Base-by-base conservation (phyloP, 2,797 vertebrate genomes). In the Chiroxiphia lanceolata region DNA sequence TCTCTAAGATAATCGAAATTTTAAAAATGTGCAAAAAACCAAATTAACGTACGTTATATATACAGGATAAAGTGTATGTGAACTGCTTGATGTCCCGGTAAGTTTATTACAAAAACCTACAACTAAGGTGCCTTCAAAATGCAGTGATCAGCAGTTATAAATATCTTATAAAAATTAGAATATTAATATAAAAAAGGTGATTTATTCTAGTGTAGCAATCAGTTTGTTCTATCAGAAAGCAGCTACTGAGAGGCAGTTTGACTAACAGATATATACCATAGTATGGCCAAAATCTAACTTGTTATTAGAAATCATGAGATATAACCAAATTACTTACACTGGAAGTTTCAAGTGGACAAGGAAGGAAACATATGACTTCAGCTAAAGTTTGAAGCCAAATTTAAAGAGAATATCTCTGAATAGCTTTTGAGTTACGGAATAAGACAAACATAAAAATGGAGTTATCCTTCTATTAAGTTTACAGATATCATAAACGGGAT, bases 351-450 rank as follows among this genome's bases (percentile, higher is more conserved):
- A 89, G 51, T 20, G n/a, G 47, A 72, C 38, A 76, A 79, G 34
- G 38, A 51, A 80, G 23, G 15, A 83, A 72, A 6, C 21, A 45
- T 27, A 59, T 54, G 23, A 77, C 27, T 77, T 63, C n/a, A 80
- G 21, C 36, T 34, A 83, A 87, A 93, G 81, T 79, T 50, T 79
- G 19, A 92, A 78, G 20, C n/a, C 45, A 69, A 69, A 27, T 69
- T 95, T 74, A 34, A 89, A 72, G 22, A 53, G 2, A 71, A 1
- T 86, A 33, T 69, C 11, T 51, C 38, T 56, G 27, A 90, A 51
- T 17, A 81, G 17, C 8, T 85, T 84, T 82, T 80, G 29, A 96
- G 75, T 42, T 78, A 71, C 15, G 81, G 59, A 93, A 81, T 47
- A 93, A 60, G 33, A 40, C 25, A 69, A 57, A 68, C 3, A 63